Conservation (phyloP, 2,113 vertebrate species). For the Seriola dumerili region DNA sequence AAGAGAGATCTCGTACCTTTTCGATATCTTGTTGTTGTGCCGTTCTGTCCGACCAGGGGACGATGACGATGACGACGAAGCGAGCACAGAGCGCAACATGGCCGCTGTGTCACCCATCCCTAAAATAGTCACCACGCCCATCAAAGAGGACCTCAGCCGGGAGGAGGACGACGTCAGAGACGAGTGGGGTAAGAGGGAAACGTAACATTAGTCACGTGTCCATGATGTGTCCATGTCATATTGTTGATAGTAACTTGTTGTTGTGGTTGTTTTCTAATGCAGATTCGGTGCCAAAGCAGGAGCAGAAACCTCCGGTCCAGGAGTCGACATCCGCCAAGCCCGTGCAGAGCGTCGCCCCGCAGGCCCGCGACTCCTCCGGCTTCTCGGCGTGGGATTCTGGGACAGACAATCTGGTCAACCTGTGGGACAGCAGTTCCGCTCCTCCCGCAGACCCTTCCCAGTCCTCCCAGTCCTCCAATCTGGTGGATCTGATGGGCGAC, state of each 20-base stretch:
- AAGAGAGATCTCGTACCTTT: neutral
- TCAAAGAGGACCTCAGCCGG: conserved; percentile 77
- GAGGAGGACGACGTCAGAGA: conserved; percentile 71
- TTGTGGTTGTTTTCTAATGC: neutral
- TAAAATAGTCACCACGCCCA: conserved; percentile 81
- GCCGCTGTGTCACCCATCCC: conserved; percentile 77
- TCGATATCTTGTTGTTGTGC: neutral
- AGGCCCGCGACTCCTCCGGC: conserved; percentile 69
- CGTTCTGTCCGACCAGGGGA: conserved; percentile 35
- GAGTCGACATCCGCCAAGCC: conserved; percentile 76
- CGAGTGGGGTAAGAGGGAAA: conserved; percentile 76
- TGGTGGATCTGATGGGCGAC: conserved; percentile 83
- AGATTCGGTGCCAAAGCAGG: conserved; percentile 68
- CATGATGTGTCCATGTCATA: too few species aligned
- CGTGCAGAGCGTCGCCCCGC: conserved; percentile 80
- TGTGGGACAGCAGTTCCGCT: conserved; percentile 87
- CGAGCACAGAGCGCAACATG: conserved; percentile 67
- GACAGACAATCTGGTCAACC: conserved; percentile 85
- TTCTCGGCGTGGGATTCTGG: conserved; percentile 71
- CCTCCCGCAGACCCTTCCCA: conserved; percentile 61
- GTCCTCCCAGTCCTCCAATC: conserved; percentile 73
- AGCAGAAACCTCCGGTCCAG: conserved; percentile 65
- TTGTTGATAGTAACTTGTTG: too few species aligned
- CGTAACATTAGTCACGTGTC: too few species aligned
- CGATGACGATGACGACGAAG: conserved; percentile 69